phyloP scores from a whole-genome alignment of 1,140 invertebrate species.

The Anoplophora glabripennis region DNA sequence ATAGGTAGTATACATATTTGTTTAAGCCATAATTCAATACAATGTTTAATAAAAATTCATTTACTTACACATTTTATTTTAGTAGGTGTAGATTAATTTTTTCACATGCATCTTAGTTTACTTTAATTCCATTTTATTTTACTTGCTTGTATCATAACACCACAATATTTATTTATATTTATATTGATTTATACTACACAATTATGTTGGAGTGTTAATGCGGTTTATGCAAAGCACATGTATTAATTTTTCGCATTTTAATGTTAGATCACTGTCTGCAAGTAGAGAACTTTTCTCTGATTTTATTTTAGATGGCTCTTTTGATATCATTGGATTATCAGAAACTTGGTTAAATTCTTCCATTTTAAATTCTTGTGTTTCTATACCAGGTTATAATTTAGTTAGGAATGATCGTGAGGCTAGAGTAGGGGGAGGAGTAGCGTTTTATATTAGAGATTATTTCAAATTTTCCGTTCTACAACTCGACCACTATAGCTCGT shows the following conservation, averaged over 20 bases:
- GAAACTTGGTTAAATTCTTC: neutral
- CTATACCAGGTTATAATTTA: neutral
- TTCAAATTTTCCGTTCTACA: neutral
- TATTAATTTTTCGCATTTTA: neutral
- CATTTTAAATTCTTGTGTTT: neutral
- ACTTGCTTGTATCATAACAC: neutral
- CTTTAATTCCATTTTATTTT: neutral
- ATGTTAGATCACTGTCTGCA: constrained; percentile 1
- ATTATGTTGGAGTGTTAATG: neutral
- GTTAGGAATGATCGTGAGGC: neutral
- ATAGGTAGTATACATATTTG: too few species aligned
- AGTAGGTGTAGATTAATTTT: neutral
- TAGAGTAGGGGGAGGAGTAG: neutral
- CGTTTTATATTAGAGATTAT: neutral
- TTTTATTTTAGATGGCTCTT: too few species aligned
- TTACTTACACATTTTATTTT: too few species aligned
- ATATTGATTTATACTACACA: too few species aligned
- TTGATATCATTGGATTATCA: neutral
- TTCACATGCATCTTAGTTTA: neutral
- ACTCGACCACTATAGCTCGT: neutral
- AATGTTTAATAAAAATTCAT: too few species aligned
- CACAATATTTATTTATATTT: neutral
- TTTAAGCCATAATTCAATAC: too few species aligned
- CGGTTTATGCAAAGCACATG: neutral
- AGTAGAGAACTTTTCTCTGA: too few species aligned